Evolutionary conservation across 1,140 invertebrate species (phyloP), one percentile per base, ranked within the genome.

Genomic region (Drosophila orena): DNA sequence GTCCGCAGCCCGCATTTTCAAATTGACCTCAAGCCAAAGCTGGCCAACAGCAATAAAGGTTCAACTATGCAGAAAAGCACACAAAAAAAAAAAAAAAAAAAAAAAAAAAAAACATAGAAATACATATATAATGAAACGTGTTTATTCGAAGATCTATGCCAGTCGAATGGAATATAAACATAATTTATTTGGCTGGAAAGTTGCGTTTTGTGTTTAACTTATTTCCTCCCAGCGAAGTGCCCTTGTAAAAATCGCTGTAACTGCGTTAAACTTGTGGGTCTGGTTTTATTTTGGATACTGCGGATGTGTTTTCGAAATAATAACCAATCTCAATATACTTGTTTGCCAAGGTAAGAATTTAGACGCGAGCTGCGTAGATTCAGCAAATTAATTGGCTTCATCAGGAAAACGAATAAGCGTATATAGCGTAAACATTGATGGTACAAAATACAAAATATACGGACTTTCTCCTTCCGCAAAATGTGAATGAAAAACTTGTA

Each of bases 241-340:
- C 37, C 46, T 52, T 68, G 60, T 65, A 37, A 44, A 53, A 43
- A 20, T 49, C 37, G 24, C 20, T 65, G 64, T 65, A 43, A 64
- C 35, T 27, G 10, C 4, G 35, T 24, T 38, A 40, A 22, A 34
- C 43, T 35, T 35, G 35, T 50, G 11, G 27, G 17, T 17, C 64
- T 27, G n/a, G 3, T 44, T 2, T 6, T 38, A 5, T 27, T 11
- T 50, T 35, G n/a, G 20, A 22, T 64, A 64, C 20, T 17, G 64
- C 37, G 59, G 59, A 44, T 50, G 49, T 34, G 20, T 22, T 61
- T 24, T n/a, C 7, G 11, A 61, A 30, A 14, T 15, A 47, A 49
- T 34, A 47, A 40, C 27, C 35, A 44, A n/a, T 64, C 20, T 8
- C 8, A 10, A 30, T 10, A 43, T n/a, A 44, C 54, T 20, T 17